Base-by-base conservation (phyloP, 2,888 invertebrate species). In the Mesorhabditis sp. region DNA sequence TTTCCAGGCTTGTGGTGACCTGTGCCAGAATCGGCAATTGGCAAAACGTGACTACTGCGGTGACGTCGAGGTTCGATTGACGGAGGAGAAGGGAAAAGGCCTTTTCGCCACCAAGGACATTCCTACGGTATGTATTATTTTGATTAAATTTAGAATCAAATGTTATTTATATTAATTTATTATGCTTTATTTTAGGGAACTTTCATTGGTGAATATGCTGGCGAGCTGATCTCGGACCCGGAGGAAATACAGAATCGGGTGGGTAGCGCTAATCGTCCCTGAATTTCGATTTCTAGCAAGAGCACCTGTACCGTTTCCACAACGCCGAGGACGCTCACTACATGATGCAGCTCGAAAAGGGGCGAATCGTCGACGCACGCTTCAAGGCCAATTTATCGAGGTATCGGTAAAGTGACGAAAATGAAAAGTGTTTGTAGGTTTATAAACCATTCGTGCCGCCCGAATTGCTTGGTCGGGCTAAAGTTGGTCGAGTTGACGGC, bases 121-220 rank as follows among this genome's bases (percentile, higher is more conserved):
- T 50, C 10, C 7, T 13, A 2, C n/a, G 58, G 58, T 50, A n/a
- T 13, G 1, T 50, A n/a, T 28, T 28, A 28, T 28, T 28, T 28
- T 28, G 28, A 28, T 28, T 28, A 28, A 1, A 28, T 28, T 28
- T 28, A 28, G 28, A 28, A 28, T 28, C 2, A 28, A n/a, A 50
- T 13, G 1, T 2, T 50, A n/a, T 10, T 50, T 50, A 13, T 50
- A n/a, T n/a, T 50, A 10, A 50, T 50, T 50, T 10, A 50, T n/a
- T 50, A 10, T 50, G 28, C 28, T 50, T n/a, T 50, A 50, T n/a
- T 50, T 50, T 50, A 50, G 58, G 58, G 58, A 50, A 50, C 58
- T 13, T 50, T 50, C n/a, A 50, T 50, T 50, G 58, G 58, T n/a
- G 58, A 50, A n/a, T 50, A 50, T n/a, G 58, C 58, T 13, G 58